These are phyloP conservation scores for Brachypterus glaber DNA, from an alignment of 2,888 invertebrate species.

Conservation along the genomic window DNA sequence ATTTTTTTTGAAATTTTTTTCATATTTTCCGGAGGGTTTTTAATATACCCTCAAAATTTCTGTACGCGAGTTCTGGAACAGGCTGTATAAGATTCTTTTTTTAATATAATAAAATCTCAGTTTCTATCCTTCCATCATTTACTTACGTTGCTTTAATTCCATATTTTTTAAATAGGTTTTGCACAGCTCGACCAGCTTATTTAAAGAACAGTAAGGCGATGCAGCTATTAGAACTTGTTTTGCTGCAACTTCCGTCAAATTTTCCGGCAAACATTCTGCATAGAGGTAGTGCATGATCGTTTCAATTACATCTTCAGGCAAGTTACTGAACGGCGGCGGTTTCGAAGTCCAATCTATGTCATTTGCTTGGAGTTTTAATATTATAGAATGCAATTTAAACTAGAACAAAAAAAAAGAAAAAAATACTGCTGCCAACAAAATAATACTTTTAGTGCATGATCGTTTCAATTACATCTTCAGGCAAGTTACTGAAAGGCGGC, in stretches of 20 bases:
- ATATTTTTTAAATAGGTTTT: conserved; percentile 53
- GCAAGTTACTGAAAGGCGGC: conserved; percentile 48
- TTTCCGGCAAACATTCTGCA: conserved; percentile 52
- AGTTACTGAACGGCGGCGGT: conserved; percentile 47
- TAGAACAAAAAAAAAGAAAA: conserved; percentile 28
- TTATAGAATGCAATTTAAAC: conserved; percentile 49
- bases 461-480: conserved; percentile 51
- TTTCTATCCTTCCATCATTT: not conserved
- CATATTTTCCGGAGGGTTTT: too few species aligned
- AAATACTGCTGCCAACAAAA: too few species aligned
- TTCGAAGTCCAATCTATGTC: conserved; percentile 48
- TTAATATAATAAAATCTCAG: too few species aligned
- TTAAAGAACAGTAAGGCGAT: conserved; percentile 47
- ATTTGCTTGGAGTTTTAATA: conserved; percentile 47
- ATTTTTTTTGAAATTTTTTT: too few species aligned
- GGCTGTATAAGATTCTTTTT: too few species aligned
- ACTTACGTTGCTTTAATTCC: conserved; percentile 54
- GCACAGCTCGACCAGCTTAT: conserved; percentile 48
- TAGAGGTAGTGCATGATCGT: conserved; percentile 56
- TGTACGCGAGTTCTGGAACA: too few species aligned
- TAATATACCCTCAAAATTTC: too few species aligned
- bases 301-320: conserved; percentile 52
- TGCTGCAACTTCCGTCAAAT: conserved; percentile 49
- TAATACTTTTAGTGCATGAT: conserved; percentile 55
- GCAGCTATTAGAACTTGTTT: conserved; percentile 46